These are phyloP conservation scores for Oryctes rhinoceros DNA, from an alignment of 1,140 invertebrate genomes.

Conservation along the genomic window DNA sequence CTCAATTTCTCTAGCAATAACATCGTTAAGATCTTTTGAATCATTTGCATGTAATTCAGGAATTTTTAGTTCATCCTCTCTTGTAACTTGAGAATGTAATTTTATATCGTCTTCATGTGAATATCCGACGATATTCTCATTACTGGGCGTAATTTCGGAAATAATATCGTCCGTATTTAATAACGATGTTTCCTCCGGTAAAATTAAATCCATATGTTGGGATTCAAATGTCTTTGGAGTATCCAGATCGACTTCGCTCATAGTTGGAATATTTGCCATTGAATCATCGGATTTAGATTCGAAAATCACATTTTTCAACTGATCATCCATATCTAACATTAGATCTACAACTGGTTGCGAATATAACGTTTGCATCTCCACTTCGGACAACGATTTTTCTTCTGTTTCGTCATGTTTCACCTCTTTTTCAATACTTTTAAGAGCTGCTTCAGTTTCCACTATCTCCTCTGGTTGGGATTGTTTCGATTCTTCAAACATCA, in stretches of 20 bases:
- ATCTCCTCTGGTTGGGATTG: background rate
- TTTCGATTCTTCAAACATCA: background rate
- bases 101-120: background rate
- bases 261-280: conserved; percentile 9
- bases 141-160: conserved; percentile 16
- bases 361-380: conserved; percentile 19
- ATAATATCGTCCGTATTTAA: conserved; percentile 27
- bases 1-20: conserved; percentile 30
- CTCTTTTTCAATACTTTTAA: conserved; percentile 2
- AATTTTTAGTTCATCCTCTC: background rate
- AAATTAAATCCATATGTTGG: background rate
- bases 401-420: background rate
- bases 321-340: conserved; percentile 26
- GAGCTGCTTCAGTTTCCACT: background rate
- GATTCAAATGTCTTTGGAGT: conserved; percentile 23
- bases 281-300: conserved; percentile 18
- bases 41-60: background rate
- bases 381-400: background rate
- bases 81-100: background rate
- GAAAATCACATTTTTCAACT: conserved; percentile 24
- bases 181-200: conserved; percentile 1
- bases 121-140: background rate
- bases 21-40: conserved; percentile 24
- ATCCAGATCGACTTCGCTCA: background rate
- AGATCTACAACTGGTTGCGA: conserved; percentile 5